A percentile compares a stretch with the other conserved stretches of the same genome.
phyloP scores from a whole-genome alignment of 2,113 vertebrate genomes.

The Felis catus region F.catus_Fca126_mat1.0 CM031428.1:19149501-19150000 shows the following conservation, averaged over 20 bases:
- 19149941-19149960: not conserved
- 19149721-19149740: not conserved
- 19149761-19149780: not conserved
- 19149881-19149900: not conserved
- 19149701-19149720: constrained; percentile 27
- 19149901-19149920: not conserved
- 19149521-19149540: not conserved
- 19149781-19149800: not conserved
- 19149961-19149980: constrained; percentile 40
- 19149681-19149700: constrained; percentile 21
- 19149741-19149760: constrained; percentile 1
- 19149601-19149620: not conserved
- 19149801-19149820: not conserved
- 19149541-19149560: not conserved
- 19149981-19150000: not conserved
- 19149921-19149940: not conserved
- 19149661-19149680: not conserved
- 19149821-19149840: not conserved
- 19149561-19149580: not conserved
- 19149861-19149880: not conserved
- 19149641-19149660: not conserved
- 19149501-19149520: not conserved
- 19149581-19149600: not conserved
- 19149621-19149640: too few species aligned
- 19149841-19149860: not conserved